Evolutionary conservation across 1,140 invertebrate genomes (phyloP).

Genomic region (Papilio machaon): DNA sequence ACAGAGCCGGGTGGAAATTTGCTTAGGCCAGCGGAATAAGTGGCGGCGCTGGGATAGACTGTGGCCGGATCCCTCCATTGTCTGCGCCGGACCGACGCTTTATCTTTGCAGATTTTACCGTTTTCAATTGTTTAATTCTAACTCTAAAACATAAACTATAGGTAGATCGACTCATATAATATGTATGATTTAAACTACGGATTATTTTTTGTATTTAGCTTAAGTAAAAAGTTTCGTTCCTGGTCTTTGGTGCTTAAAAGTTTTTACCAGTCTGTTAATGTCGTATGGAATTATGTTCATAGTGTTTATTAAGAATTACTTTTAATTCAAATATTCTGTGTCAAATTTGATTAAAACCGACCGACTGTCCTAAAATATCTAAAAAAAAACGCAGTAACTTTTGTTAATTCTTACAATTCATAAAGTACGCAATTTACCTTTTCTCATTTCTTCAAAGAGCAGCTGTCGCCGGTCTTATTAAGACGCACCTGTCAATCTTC

Average conservation of each 20-base stretch:
- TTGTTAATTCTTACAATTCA: constrained; percentile 63
- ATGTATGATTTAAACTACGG: not conserved
- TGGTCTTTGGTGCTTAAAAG: not conserved
- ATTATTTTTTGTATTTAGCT: not conserved
- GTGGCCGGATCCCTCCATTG: constrained; percentile 58
- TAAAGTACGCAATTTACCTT: constrained; percentile 78
- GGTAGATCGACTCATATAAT: not conserved
- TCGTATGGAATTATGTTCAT: not conserved
- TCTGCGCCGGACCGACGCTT: constrained; percentile 49
- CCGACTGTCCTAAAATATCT: constrained; percentile 34
- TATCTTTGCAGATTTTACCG: constrained; percentile 39
- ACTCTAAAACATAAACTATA: constrained; percentile 10
- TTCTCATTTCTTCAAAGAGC: constrained; percentile 71
- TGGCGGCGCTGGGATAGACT: constrained; percentile 67
- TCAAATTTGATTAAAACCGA: not conserved
- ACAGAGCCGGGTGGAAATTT: constrained; percentile 77
- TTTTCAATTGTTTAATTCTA: not conserved
- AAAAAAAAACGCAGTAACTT: constrained; percentile 54
- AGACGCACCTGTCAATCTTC: constrained; percentile 82
- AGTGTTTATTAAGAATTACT: not conserved
- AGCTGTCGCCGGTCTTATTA: constrained; percentile 78
- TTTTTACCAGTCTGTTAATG: not conserved
- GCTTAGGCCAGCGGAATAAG: constrained; percentile 80
- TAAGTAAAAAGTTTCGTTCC: not conserved
- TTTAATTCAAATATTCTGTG: not conserved